Evolutionary conservation across 1,140 invertebrate species (phyloP), one percentile per base, ranked within the genome.

Genomic region (Chymomyza costata): DNA sequence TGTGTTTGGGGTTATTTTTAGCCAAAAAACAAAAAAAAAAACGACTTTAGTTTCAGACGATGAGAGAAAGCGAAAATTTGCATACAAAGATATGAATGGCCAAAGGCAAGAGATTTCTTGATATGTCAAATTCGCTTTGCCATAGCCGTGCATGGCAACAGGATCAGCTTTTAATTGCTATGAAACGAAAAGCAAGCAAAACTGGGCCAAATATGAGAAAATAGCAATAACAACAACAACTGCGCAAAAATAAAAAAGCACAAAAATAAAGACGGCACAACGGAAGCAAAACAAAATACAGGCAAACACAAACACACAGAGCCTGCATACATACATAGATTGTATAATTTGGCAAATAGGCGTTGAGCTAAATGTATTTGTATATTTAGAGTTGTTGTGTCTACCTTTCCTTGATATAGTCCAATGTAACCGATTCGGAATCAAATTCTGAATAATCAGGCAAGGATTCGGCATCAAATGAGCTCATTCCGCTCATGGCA

Each of bases 371-470:
- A 46, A 56, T 76, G n/a, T n/a, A n/a, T n/a, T n/a, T n/a, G n/a
- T n/a, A n/a, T n/a, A n/a, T n/a, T n/a, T n/a, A 6, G 5, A 28
- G 25, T 28, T 28, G 25, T 6, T 28, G 25, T n/a, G 13, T 34
- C 13, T 11, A 88, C 87, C 87, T 87, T 85, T 88, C 87, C 61
- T 76, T 85, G 54, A 86, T 86, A 65, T 87, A 88, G 51, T 87
- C 87, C 69, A 86, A 74, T 48, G 87, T 85, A 30, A 88, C 85
- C 52, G 87, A 87, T 78, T 87, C 87, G 32, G 87, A 86, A 85
- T 89, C 88, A 76, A 89, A 89, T 86, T 89, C 88, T 82, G 87
- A 88, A 63, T 87, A 89, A 83, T 89, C 87, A 14, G 87, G 86
- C 37, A 89, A 61, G 8, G 88, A 89, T 67, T 88, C 88, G 49